phyloP scores from a whole-genome alignment of 2,888 invertebrate species.

The Tetrapedia diversipes region DNA sequence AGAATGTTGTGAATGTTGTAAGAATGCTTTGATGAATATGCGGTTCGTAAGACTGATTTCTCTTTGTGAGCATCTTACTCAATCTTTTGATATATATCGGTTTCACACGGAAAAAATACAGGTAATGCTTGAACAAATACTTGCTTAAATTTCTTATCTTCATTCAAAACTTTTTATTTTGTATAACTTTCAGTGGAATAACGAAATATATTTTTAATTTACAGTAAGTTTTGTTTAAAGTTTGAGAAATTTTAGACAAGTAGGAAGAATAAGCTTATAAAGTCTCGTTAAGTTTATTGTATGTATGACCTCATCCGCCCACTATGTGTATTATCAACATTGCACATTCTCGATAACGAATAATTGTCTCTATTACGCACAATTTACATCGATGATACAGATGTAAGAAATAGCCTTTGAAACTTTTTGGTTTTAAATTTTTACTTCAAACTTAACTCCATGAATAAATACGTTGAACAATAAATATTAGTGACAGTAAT shows the following conservation, averaged over 20 bases:
- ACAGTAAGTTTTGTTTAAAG: not conserved
- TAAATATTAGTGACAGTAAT: not conserved
- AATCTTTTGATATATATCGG: not conserved
- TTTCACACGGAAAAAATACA: constrained; percentile 20
- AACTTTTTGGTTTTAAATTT: not conserved
- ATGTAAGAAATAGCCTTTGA: constrained; percentile 17
- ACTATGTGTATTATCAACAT: constrained; percentile 52
- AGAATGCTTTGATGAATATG: constrained; percentile 25
- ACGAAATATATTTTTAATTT: constrained; percentile 10
- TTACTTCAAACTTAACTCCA: not conserved
- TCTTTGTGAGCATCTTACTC: constrained; percentile 17
- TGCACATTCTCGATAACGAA: constrained; percentile 52
- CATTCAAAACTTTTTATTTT: not conserved
- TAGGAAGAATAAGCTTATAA: constrained; percentile 2
- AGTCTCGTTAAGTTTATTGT: constrained; percentile 40
- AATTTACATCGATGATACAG: constrained; percentile 38
- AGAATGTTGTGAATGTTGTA: constrained; percentile 30
- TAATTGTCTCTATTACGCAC: constrained; percentile 50
- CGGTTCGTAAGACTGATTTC: constrained; percentile 22
- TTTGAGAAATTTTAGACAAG: constrained; percentile 6
- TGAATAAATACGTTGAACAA: too few species aligned
- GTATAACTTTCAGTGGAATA: not conserved
- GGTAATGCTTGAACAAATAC: constrained; percentile 5
- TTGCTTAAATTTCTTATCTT: constrained; percentile 17
- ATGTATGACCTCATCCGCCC: constrained; percentile 57